These are phyloP conservation scores for Agrochola macilenta DNA, from an alignment of 2,888 invertebrate species.

Conservation along the genomic window DNA sequence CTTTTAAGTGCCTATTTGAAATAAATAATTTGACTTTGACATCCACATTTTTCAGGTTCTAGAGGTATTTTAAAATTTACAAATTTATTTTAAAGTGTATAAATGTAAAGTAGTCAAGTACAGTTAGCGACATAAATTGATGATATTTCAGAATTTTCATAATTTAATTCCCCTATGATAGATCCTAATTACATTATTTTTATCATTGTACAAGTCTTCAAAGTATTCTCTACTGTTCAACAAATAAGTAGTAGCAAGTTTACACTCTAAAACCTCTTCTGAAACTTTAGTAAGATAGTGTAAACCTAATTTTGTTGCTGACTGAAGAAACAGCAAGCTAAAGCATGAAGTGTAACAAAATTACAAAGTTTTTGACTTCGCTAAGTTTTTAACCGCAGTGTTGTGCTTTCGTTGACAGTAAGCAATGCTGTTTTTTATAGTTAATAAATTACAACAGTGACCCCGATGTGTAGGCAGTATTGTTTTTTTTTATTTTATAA, in stretches of 20 bases:
- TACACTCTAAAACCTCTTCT: neutral
- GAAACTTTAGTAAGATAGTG: slow-evolving; percentile 8
- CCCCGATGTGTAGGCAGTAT: neutral
- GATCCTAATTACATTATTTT: neutral
- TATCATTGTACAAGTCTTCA: neutral
- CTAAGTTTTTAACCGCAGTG: slow-evolving; percentile 4
- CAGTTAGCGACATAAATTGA: neutral
- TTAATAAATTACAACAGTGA: too few relatives aligned
- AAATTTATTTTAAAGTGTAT: too few relatives aligned
- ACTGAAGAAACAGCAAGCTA: neutral
- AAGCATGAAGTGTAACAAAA: slow-evolving; percentile 19
- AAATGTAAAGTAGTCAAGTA: neutral
- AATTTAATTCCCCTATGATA: too few relatives aligned
- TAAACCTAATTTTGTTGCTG: slow-evolving; percentile 22
- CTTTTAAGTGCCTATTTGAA: neutral
- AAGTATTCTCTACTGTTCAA: neutral
- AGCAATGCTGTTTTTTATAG: neutral
- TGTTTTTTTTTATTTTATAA: neutral
- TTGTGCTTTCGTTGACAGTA: neutral
- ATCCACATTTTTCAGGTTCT: neutral
- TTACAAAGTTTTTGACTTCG: slow-evolving; percentile 27
- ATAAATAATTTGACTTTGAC: neutral
- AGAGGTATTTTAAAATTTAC: too few relatives aligned
- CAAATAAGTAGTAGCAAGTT: slow-evolving; percentile 1
- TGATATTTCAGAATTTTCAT: neutral